Evolutionary conservation across 2,113 vertebrate genomes (phyloP).

Genomic region (Felis catus): F.catus_Fca126_mat1.0 CM031427.1:37724501-37725000

Average conservation of each 20-base stretch:
- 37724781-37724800: neutral
- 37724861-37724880: neutral
- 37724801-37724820: neutral
- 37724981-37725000: neutral
- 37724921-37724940: neutral
- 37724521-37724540: too few species aligned
- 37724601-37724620: conserved; percentile 7
- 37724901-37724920: neutral
- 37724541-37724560: too few species aligned
- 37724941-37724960: neutral
- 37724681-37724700: neutral
- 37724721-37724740: neutral
- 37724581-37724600: neutral
- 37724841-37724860: neutral
- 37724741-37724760: neutral
- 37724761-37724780: neutral
- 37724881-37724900: neutral
- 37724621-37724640: neutral
- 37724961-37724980: neutral
- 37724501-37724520: too few species aligned
- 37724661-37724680: neutral
- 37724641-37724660: neutral
- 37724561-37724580: too few species aligned
- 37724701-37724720: neutral
- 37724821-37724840: neutral